Conservation (phyloP, 1,140 invertebrate species). For the Drosophila biarmipes region DNA sequence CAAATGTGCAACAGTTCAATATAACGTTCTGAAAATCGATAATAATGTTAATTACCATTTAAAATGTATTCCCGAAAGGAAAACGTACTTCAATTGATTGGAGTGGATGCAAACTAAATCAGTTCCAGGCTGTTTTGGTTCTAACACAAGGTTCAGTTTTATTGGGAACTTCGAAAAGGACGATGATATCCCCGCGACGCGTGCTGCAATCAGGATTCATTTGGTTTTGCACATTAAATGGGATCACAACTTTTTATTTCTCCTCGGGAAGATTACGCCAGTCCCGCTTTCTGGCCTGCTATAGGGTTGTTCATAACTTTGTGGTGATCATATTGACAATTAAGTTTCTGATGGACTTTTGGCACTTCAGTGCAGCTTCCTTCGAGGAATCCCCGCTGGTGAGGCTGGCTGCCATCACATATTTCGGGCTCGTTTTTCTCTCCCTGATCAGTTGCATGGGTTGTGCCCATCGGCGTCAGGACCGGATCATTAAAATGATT, state of each 20-base stretch:
- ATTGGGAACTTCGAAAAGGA: neutral
- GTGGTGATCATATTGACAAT: constrained; percentile 15
- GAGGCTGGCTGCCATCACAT: constrained; percentile 9
- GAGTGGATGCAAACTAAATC: neutral
- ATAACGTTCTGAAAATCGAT: neutral
- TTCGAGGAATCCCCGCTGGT: constrained; percentile 15
- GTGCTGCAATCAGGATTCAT: constrained; percentile 14
- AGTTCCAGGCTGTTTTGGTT: neutral
- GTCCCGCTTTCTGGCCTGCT: constrained; percentile 10
- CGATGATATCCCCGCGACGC: constrained; percentile 5
- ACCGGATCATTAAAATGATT: constrained; percentile 23
- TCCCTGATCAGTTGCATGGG: constrained; percentile 16
- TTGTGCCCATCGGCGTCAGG: constrained; percentile 23
- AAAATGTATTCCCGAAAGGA: neutral
- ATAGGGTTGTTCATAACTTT: constrained; percentile 16
- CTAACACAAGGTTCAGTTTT: neutral
- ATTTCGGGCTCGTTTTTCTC: neutral
- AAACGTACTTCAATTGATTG: neutral
- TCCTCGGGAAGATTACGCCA: constrained; percentile 2
- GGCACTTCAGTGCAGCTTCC: constrained; percentile 21
- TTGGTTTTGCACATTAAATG: constrained; percentile 26
- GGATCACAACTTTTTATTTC: constrained; percentile 1
- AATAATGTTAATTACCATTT: neutral
- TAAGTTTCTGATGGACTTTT: constrained; percentile 23
- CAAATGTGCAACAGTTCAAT: neutral